Conservation (phyloP, 2,797 vertebrate genomes). For the Distichodus sexfasciatus region DNA sequence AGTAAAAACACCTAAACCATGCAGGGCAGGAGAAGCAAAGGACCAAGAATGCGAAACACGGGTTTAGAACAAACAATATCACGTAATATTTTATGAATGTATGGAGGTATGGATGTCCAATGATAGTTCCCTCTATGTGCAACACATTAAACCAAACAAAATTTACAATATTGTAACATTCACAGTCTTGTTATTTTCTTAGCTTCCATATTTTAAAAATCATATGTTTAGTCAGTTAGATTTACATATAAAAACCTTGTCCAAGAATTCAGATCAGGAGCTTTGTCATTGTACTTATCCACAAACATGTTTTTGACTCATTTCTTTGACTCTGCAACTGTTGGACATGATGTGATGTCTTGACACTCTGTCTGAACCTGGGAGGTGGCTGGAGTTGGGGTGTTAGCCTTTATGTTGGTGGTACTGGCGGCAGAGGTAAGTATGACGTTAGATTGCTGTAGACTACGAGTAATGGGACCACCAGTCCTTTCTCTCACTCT, state of each 20-base stretch:
- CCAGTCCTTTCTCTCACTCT: slow-evolving; percentile 74
- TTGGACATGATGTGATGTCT: slow-evolving; percentile 8
- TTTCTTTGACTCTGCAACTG: slow-evolving; percentile 28
- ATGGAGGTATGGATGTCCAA: no score
- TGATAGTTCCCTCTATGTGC: no score
- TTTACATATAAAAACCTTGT: slow-evolving; percentile 24
- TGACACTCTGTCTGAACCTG: slow-evolving; percentile 74
- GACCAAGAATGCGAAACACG: not conserved
- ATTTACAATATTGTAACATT: not conserved
- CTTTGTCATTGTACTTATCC: not conserved
- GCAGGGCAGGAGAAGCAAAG: not conserved
- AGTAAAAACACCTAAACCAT: not conserved
- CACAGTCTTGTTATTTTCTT: not conserved
- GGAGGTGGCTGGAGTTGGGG: slow-evolving; percentile 65
- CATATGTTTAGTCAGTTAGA: not conserved
- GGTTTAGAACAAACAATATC: not conserved
- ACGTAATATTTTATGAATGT: no score
- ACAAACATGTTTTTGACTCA: not conserved
- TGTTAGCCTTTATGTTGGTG: slow-evolving; percentile 66
- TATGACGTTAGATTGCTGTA: slow-evolving; percentile 75
- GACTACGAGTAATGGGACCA: slow-evolving; percentile 74
- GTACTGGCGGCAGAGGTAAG: slow-evolving; percentile 52
- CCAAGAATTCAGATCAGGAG: not conserved
- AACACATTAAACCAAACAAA: slow-evolving; percentile 7
- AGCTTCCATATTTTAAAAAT: slow-evolving; percentile 3